Percentiles rank a stretch among this genome's conserved stretches.
phyloP scores from a whole-genome alignment of 2,797 vertebrate species.

The Enteromius anoplus region DNA sequence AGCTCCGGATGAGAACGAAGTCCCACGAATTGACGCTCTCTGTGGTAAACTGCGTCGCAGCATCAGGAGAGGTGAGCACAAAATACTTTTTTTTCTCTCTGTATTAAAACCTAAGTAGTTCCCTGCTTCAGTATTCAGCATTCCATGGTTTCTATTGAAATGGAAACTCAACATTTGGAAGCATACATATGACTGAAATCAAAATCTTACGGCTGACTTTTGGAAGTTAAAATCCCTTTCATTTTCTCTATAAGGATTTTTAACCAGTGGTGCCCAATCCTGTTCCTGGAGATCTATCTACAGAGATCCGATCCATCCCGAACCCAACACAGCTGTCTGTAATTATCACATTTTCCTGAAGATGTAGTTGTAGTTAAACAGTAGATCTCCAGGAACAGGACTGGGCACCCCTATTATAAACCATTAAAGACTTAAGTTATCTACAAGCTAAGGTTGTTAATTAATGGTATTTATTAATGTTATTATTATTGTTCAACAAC shows the following conservation, averaged over 20 bases:
- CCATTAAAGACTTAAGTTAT: background rate
- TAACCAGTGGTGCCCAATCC: background rate
- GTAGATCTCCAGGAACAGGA: background rate
- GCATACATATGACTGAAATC: background rate
- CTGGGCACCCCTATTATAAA: background rate
- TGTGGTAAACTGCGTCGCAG: conserved; percentile 89
- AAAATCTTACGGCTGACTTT: background rate
- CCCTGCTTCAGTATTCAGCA: background rate
- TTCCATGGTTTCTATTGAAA: background rate
- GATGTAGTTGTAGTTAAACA: background rate
- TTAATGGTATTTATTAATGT: background rate
- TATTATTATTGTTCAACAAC: background rate
- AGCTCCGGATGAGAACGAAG: conserved; percentile 79
- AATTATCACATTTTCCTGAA: background rate
- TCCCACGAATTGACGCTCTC: conserved; percentile 83
- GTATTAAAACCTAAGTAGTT: background rate
- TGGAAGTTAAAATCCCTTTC: background rate
- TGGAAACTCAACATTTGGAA: background rate
- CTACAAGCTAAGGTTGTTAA: background rate
- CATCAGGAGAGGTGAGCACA: conserved; percentile 85
- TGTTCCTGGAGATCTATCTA: background rate
- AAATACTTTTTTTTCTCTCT: background rate
- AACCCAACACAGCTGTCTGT: background rate
- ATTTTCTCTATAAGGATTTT: background rate
- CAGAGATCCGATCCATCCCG: background rate